Conservation (phyloP, 2,888 invertebrate genomes). For the Aphelenchoides bicaudatus region DNA sequence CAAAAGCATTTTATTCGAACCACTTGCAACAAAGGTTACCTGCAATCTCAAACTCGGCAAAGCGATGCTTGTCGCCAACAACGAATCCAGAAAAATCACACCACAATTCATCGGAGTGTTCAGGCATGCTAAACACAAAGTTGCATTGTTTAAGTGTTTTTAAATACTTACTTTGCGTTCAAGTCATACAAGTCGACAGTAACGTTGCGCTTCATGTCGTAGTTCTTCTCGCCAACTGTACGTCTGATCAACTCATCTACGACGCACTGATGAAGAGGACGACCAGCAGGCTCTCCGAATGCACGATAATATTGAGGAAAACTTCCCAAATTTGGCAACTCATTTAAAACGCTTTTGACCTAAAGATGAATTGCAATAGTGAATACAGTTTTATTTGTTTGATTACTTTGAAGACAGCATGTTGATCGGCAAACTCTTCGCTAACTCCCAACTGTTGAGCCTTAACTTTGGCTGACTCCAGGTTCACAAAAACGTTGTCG, state of each 20-base stretch:
- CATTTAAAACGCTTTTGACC: neutral
- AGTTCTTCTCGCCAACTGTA: conserved; percentile 39
- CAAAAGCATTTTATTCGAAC: neutral
- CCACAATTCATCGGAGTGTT: conserved; percentile 39
- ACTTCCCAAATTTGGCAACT: conserved; percentile 29
- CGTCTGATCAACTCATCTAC: conserved; percentile 34
- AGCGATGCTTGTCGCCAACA: conserved; percentile 46
- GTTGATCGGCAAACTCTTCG: conserved; percentile 25
- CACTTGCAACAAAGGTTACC: conserved; percentile 27
- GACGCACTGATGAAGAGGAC: conserved; percentile 35
- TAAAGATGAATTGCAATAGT: neutral
- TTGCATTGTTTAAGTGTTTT: neutral
- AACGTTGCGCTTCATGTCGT: conserved; percentile 46
- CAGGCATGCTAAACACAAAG: conserved; percentile 24
- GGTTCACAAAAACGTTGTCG: conserved; percentile 39
- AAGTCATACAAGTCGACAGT: conserved; percentile 48
- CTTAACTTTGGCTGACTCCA: conserved; percentile 34
- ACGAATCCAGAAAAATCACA: conserved; percentile 53
- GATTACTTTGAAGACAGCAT: conserved; percentile 37
- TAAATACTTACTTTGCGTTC: conserved; percentile 25
- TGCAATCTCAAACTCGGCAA: conserved; percentile 41
- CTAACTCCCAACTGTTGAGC: conserved; percentile 29
- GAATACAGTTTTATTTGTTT: conserved; percentile 12
- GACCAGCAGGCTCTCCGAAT: conserved; percentile 36
- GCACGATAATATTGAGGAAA: conserved; percentile 40